Evolutionary conservation across 2,888 invertebrate genomes (phyloP).

Genomic region (Chelonus formosanus): DNA sequence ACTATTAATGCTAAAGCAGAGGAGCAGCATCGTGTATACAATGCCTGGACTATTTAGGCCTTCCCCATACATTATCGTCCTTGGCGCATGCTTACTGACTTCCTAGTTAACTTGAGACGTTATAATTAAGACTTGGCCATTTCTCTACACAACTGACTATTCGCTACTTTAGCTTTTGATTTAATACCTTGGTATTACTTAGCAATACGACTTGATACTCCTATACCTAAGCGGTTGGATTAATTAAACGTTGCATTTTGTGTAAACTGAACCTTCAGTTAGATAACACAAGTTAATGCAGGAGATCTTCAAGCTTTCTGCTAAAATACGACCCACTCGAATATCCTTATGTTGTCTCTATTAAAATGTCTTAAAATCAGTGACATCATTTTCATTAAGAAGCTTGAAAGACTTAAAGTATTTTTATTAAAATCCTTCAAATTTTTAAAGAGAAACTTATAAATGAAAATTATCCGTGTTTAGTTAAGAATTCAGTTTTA

Average conservation of each 20-base stretch:
- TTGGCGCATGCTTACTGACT: slow-evolving; percentile 1
- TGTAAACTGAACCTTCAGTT: slow-evolving; percentile 9
- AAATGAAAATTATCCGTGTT: too few species aligned
- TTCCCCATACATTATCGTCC: slow-evolving; percentile 49
- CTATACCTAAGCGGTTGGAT: slow-evolving; percentile 17
- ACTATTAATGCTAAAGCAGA: slow-evolving; percentile 53
- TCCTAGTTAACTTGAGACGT: slow-evolving; percentile 44
- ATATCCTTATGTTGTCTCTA: neutral
- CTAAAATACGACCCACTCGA: slow-evolving; percentile 6
- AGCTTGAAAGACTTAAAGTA: too few species aligned
- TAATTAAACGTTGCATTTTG: slow-evolving; percentile 16
- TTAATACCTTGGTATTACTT: slow-evolving; percentile 26
- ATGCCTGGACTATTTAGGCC: slow-evolving; percentile 50
- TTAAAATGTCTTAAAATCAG: too few species aligned
- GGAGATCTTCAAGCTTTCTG: slow-evolving; percentile 2
- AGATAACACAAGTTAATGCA: neutral
- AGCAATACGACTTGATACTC: slow-evolving; percentile 2
- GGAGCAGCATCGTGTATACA: slow-evolving; percentile 42
- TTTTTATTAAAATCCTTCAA: too few species aligned
- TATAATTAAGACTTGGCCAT: slow-evolving; percentile 50
- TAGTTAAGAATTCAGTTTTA: too few species aligned
- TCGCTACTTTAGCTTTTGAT: slow-evolving; percentile 41
- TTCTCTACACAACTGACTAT: slow-evolving; percentile 28
- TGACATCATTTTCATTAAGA: too few species aligned
- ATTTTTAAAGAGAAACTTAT: too few species aligned